phyloP scores from a whole-genome alignment of 2,113 vertebrate genomes.

The Tragulus kanchil region DNA sequence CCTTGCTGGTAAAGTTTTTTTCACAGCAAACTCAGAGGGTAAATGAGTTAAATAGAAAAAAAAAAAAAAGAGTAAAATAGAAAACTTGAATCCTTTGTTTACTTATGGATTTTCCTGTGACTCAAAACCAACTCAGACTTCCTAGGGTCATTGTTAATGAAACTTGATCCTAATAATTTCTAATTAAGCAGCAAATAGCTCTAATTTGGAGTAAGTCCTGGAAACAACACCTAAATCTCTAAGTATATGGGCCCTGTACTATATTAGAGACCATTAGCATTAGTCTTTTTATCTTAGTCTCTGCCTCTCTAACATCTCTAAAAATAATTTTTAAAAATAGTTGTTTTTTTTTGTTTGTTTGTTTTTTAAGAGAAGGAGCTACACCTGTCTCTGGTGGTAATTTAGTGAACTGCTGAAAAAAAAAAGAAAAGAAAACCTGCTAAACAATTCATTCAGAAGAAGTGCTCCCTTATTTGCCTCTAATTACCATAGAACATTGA shows the following conservation, averaged over 20 bases:
- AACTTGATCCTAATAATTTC: background rate
- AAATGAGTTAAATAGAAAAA: background rate
- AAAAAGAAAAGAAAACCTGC: too few relatives aligned
- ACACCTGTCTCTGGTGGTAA: background rate
- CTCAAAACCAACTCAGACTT: background rate
- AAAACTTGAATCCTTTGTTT: background rate
- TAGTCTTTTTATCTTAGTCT: background rate
- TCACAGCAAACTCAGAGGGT: background rate
- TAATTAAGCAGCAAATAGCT: slow-evolving; percentile 4
- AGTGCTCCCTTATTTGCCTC: background rate
- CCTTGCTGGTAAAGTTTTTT: slow-evolving; percentile 10
- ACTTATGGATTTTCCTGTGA: slow-evolving; percentile 3
- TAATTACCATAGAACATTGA: background rate
- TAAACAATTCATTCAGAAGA: background rate
- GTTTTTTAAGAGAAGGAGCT: slow-evolving; percentile 12
- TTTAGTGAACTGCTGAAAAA: background rate
- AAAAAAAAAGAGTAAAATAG: background rate
- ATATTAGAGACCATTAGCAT: background rate
- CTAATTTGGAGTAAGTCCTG: background rate
- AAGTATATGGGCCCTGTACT: background rate
- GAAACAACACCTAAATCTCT: slow-evolving; percentile 42
- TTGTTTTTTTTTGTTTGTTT: too few relatives aligned
- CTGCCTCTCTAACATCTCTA: background rate
- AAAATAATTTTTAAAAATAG: background rate
- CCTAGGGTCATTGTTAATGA: background rate